Evolutionary conservation across 1,140 invertebrate species (phyloP).

Genomic region (Seison nebaliae): DNA sequence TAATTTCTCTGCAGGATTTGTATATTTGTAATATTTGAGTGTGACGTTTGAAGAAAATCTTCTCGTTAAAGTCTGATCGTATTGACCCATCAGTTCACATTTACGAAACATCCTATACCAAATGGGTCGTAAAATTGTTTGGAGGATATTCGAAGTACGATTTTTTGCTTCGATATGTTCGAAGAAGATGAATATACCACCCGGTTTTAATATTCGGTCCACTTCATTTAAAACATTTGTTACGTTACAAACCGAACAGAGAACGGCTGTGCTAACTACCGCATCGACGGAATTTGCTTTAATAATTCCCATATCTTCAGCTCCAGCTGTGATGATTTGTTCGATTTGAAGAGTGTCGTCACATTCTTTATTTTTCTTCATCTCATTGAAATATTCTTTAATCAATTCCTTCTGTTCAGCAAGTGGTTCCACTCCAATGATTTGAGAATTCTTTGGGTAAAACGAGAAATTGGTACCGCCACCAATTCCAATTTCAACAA

Average conservation of each 20-base stretch:
- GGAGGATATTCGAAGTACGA: too few species aligned
- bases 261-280: slow-evolving; percentile 3
- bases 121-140: too few species aligned
- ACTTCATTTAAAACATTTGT: slow-evolving; percentile 1
- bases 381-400: slow-evolving; percentile 5
- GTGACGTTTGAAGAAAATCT: too few species aligned
- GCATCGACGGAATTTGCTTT: slow-evolving; percentile 5
- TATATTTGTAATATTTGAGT: too few species aligned
- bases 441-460: slow-evolving; percentile 3
- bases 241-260: slow-evolving; percentile 4
- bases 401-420: slow-evolving; percentile 7
- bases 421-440: too few species aligned
- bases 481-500: slow-evolving; percentile 10
- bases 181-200: slow-evolving; percentile 8
- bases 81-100: too few species aligned
- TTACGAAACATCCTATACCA: too few species aligned
- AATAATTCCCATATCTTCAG: slow-evolving; percentile 9
- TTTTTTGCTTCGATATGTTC: too few species aligned
- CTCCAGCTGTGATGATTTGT: slow-evolving; percentile 2
- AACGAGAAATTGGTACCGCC: slow-evolving; percentile 7
- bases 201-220: slow-evolving; percentile 7
- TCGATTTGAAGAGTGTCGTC: slow-evolving; percentile 5
- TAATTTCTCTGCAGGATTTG: too few species aligned
- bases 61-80: too few species aligned
- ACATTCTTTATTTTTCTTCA: slow-evolving; percentile 5